phyloP scores from a whole-genome alignment of 1,140 invertebrate species.

The Micrasema longulum region DNA sequence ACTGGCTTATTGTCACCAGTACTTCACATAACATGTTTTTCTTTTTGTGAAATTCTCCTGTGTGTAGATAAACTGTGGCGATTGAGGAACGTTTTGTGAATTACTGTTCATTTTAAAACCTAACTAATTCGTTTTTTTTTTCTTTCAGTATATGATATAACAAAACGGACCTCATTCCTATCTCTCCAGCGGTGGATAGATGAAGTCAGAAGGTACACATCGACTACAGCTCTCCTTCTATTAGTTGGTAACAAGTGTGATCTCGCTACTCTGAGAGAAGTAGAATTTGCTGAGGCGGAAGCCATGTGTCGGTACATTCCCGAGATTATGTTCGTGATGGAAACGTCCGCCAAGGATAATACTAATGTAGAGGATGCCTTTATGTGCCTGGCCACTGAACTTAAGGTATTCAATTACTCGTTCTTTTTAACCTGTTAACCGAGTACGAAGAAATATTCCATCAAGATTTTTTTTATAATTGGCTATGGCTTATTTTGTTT shows the following conservation, averaged over 20 bases:
- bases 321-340: slow-evolving; percentile 86
- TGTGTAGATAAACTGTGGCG: no score
- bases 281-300: slow-evolving; percentile 85
- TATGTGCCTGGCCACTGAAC: slow-evolving; percentile 86
- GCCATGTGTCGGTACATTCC: slow-evolving; percentile 86
- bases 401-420: no score
- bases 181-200: slow-evolving; percentile 94
- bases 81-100: slow-evolving; percentile 51
- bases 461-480: no score
- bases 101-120: slow-evolving; percentile 46
- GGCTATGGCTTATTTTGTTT: no score
- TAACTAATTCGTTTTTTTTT: slow-evolving; percentile 19
- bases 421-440: no score
- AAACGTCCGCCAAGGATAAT: slow-evolving; percentile 94
- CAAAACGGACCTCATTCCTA: slow-evolving; percentile 89
- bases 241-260: slow-evolving; percentile 95
- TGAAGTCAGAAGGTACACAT: slow-evolving; percentile 92
- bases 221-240: slow-evolving; percentile 88
- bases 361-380: slow-evolving; percentile 94
- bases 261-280: slow-evolving; percentile 82
- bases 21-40: no score
- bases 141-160: slow-evolving; percentile 91
- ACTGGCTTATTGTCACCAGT: no score
- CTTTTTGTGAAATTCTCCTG: no score
- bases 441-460: no score